Evolutionary conservation across 1,140 invertebrate genomes (phyloP), one percentile per base, ranked within the genome.

Genomic region (Drosophila funebris): DNA sequence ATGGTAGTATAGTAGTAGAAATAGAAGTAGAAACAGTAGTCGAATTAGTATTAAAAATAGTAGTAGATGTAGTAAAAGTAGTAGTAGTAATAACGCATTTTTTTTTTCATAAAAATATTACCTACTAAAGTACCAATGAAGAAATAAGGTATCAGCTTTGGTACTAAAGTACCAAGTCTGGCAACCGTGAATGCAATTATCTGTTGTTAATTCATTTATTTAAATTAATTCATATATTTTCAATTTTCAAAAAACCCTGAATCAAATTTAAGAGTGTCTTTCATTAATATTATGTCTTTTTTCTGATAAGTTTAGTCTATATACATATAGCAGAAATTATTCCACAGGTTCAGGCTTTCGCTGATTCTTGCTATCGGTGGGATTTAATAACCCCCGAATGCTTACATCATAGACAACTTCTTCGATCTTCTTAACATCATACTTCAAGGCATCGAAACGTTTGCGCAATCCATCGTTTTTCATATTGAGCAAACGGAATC

Each of bases 381-480:
- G 56, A 33, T 22, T 84, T 9, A 80, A 74, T 14, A 98, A 93
- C 0, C 96, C 97, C 53, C 97, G 93, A 73, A 99, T 97, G 66
- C 96, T 96, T 3, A 99, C 93, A 91, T 99, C 97, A 87, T 98
- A 99, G 6, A 99, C 97, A 2, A 99, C 96, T 93, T 98, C 97
- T 90, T 98, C 97, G 24, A 98, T 96, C 92, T 98, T 98, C 91
- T 98, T 98, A 2, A 98, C 95, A 83, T 98, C 97, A 85, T 98
- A 98, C 83, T 99, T 98, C 0, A 99, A 92, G 1, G 94, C 96
- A 93, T 99, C 98, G 90, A 97, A 98, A 54, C 96, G 93, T 90
- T 98, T 98, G 24, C 97, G 93, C 11, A 99, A 92, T 18, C 94
- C 93, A 90, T 98, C 97, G 92, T 98, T 99, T 91, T 98, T 98